Percentiles rank a stretch among this genome's conserved stretches.
Evolutionary conservation across 2,113 vertebrate genomes (phyloP).

Genomic region (Delphinus delphis): DNA sequence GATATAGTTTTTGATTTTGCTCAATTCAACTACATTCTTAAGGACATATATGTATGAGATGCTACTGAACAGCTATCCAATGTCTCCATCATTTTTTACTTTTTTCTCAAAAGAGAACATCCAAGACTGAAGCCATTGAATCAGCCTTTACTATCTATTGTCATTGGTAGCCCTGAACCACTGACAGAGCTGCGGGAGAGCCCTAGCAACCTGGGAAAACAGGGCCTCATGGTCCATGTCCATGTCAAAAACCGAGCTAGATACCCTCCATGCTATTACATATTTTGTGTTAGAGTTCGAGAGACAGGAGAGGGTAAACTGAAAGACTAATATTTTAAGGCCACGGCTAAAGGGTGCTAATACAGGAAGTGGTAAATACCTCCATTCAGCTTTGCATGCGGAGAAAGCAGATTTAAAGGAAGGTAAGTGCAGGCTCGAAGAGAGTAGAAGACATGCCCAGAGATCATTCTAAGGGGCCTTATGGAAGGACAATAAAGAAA

Average conservation of each 20-base stretch:
- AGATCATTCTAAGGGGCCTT: not conserved
- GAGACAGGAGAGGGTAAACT: not conserved
- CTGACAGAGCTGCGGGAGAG: not conserved
- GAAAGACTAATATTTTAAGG: not conserved
- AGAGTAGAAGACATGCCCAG: not conserved
- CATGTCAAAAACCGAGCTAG: not conserved
- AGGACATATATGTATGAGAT: not conserved
- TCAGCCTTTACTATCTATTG: not conserved
- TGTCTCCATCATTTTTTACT: not conserved
- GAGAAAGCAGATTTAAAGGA: not conserved
- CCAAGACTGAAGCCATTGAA: not conserved
- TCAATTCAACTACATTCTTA: conserved; percentile 16
- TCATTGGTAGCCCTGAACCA: not conserved
- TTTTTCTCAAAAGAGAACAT: conserved; percentile 60
- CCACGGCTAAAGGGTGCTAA: not conserved
- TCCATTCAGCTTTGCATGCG: not conserved
- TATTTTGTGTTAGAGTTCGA: not conserved
- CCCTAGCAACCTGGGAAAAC: not conserved
- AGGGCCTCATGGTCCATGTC: not conserved
- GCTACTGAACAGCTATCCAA: not conserved
- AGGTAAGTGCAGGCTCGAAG: not conserved
- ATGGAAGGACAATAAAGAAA: not conserved
- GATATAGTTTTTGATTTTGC: not conserved
- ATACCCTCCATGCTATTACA: not conserved
- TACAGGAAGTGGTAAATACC: not conserved